A percentile compares a stretch with the other conserved stretches of the same genome.
These are phyloP conservation scores for Nanorana parkeri DNA, from an alignment of 2,113 vertebrate species.

Conservation along the genomic window DNA sequence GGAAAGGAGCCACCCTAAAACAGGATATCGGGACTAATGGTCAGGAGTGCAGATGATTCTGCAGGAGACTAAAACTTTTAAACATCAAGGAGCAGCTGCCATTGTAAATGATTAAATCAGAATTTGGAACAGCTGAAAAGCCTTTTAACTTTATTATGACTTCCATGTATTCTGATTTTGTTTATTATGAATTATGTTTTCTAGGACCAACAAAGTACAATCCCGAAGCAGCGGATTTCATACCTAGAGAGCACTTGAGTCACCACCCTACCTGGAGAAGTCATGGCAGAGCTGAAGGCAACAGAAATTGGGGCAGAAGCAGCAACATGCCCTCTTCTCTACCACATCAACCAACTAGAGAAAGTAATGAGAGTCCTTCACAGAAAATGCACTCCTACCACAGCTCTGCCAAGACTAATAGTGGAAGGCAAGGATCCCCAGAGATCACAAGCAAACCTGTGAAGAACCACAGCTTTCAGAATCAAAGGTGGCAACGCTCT, in stretches of 20 bases:
- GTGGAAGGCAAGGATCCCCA: constrained; percentile 68
- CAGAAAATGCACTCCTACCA: constrained; percentile 64
- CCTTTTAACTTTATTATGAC: too few species aligned
- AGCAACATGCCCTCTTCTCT: constrained; percentile 66
- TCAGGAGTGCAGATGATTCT: too few species aligned
- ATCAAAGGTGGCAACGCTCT: constrained; percentile 77
- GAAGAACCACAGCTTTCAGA: constrained; percentile 72
- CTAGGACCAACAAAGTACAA: constrained; percentile 77
- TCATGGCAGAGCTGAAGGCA: constrained; percentile 74
- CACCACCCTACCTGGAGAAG: constrained; percentile 73
- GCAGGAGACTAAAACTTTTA: too few species aligned
- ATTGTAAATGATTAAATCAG: too few species aligned
- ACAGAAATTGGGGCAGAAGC: constrained; percentile 71
- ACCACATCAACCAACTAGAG: constrained; percentile 65
- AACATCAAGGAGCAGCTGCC: too few species aligned
- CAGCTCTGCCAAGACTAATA: constrained; percentile 64
- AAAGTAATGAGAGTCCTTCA: constrained; percentile 65
- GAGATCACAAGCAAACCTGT: constrained; percentile 71
- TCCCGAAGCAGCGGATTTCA: constrained; percentile 74
- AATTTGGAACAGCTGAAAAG: too few species aligned
- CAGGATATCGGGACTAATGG: too few species aligned
- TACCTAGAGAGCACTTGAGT: constrained; percentile 71
- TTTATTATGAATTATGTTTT: neutral
- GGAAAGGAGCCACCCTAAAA: too few species aligned
- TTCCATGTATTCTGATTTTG: too few species aligned